Conservation (phyloP, 2,888 invertebrate species). For the Microctonus hyperodae region DNA sequence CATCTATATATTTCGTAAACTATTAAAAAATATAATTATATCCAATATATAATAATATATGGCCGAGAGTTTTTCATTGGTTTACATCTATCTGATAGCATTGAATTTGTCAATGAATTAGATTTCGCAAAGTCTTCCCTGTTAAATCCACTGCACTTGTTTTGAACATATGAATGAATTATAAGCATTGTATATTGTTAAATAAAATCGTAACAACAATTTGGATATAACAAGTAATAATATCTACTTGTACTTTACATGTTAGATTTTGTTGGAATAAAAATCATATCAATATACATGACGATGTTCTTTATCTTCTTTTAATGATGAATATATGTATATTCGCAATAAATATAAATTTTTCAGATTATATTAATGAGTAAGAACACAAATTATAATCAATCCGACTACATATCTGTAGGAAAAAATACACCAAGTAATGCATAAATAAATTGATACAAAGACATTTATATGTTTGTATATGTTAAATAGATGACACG, state of each 20-base stretch:
- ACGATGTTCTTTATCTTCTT: not conserved
- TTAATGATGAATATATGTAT: too few relatives aligned
- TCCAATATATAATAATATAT: too few relatives aligned
- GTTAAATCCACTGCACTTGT: not conserved
- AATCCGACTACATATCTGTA: too few relatives aligned
- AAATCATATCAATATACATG: slow-evolving; percentile 47
- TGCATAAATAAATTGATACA: too few relatives aligned
- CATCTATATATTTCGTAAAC: not conserved
- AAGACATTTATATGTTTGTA: too few relatives aligned
- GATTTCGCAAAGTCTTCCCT: not conserved
- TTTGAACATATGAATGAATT: not conserved
- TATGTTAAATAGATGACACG: too few relatives aligned
- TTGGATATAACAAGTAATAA: not conserved
- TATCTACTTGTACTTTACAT: slow-evolving; percentile 51
- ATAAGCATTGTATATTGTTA: not conserved
- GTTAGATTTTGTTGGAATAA: slow-evolving; percentile 56
- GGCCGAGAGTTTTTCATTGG: not conserved
- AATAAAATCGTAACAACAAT: not conserved
- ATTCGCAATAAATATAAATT: too few relatives aligned
- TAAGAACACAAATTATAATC: too few relatives aligned
- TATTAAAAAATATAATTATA: too few relatives aligned
- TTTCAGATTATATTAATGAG: too few relatives aligned
- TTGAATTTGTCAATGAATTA: not conserved
- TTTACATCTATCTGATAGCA: not conserved
- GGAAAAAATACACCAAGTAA: too few relatives aligned